Conservation (phyloP, 2,888 invertebrate species). For the Meteorus colon region DNA sequence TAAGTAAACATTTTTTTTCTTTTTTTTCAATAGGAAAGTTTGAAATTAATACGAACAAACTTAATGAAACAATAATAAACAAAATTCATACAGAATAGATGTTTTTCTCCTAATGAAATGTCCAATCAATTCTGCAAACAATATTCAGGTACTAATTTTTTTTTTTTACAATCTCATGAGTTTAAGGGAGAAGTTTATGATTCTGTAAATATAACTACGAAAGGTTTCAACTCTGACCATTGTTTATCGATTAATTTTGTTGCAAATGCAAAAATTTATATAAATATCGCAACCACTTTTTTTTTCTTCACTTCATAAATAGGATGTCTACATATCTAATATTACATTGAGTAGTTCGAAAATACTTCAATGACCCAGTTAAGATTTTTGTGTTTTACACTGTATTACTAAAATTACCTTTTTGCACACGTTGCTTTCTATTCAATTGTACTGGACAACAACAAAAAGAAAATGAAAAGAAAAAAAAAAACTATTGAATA, state of each 20-base stretch:
- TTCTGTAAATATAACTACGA: too few species aligned
- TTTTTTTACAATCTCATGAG: too few species aligned
- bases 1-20: too few species aligned
- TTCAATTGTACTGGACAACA: background rate
- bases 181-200: too few species aligned
- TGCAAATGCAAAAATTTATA: background rate
- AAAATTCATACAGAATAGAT: too few species aligned
- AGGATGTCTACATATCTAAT: background rate
- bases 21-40: too few species aligned
- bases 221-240: background rate
- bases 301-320: background rate
- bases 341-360: background rate
- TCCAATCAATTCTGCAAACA: too few species aligned
- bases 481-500: too few species aligned
- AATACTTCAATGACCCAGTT: slow-evolving; percentile 7
- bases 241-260: background rate
- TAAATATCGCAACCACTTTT: background rate
- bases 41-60: too few species aligned
- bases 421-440: background rate
- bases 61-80: too few species aligned
- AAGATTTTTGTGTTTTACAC: background rate
- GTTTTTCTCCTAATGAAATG: too few species aligned
- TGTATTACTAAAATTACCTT: background rate
- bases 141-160: too few species aligned
- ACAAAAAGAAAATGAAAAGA: background rate